Evolutionary conservation across 1,140 invertebrate genomes (phyloP).

Genomic region (Macrobrachium nipponense): DNA sequence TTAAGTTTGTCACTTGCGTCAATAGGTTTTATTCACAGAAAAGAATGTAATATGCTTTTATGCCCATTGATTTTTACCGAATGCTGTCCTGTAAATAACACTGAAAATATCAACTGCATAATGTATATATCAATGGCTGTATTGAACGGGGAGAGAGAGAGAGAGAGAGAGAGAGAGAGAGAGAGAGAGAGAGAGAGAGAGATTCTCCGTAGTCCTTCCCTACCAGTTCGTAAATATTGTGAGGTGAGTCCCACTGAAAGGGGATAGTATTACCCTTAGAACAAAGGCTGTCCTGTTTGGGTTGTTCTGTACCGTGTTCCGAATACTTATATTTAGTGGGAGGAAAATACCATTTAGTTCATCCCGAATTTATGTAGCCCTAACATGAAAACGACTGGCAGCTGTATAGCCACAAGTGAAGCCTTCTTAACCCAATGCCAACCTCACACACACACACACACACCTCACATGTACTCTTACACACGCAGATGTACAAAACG

Average conservation of each 20-base stretch:
- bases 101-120: background rate
- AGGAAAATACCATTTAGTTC: background rate
- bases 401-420: background rate
- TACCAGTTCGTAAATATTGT: background rate
- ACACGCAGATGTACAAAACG: background rate
- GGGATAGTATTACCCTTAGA: too few relatives aligned
- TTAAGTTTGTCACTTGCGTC: too few relatives aligned
- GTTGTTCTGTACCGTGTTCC: too few relatives aligned
- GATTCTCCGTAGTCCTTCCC: background rate
- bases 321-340: too few relatives aligned
- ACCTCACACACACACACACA: constrained; percentile 37
- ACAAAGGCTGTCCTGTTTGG: too few relatives aligned
- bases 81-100: background rate
- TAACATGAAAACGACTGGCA: constrained; percentile 2
- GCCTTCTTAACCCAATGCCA: background rate
- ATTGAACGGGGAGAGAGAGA: constrained; percentile 17
- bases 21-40: too few relatives aligned
- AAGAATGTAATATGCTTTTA: too few relatives aligned
- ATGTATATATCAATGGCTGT: background rate
- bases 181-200: background rate
- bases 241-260: too few relatives aligned
- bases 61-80: too few relatives aligned
- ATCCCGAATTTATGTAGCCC: background rate
- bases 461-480: constrained; percentile 1
- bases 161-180: constrained; percentile 26